Evolutionary conservation across 2,113 vertebrate genomes (phyloP), one percentile per base, ranked within the genome.

Genomic region (Clupea harengus): DNA sequence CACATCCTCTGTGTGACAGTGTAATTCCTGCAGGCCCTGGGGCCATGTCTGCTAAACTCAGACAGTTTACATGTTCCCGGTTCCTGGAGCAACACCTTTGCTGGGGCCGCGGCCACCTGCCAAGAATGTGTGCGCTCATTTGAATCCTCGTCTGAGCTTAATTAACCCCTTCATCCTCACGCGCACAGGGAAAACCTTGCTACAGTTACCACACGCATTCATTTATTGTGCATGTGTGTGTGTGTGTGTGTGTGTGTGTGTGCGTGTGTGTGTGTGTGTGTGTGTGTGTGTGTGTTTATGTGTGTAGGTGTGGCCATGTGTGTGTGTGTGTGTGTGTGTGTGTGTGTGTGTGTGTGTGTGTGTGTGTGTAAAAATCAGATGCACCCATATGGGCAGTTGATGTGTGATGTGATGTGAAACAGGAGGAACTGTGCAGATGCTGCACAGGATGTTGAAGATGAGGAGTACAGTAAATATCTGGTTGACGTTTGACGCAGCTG

Each of bases 31-130:
- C 93, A 96, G 95, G 95, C 97, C 98, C 96, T 91, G 91, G 94
- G 94, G 98, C 97, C 92, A 94, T 96, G 97, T 99, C 97, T 98
- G 96, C 95, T 96, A 97, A 96, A 97, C 94, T 97, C 94, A 96
- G 95, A 93, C 96, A 97, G 95, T 97, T 98, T 97, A 97, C 95
- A 97, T 96, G 94, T 96, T 96, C 94, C 93, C 96, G 93, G 94
- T 96, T 96, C 94, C 93, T 96, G 92, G 94, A 94, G 94, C 92
- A 93, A 90, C 87, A 90, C 92, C 92, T 94, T 90, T 91, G 83
- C 87, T 87, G 91, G 88, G 90, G 45, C 81, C 11, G 13, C 10
- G 87, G 85, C 84, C 32, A 49, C 72, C 64, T 46, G 84, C 86
- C 67, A 75, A 32, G 67, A 75, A 39, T 75, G 67, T 75, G 25